These are phyloP conservation scores for Caenorhabditis latens DNA, from an alignment of 1,140 invertebrate species.

Conservation along the genomic window DNA sequence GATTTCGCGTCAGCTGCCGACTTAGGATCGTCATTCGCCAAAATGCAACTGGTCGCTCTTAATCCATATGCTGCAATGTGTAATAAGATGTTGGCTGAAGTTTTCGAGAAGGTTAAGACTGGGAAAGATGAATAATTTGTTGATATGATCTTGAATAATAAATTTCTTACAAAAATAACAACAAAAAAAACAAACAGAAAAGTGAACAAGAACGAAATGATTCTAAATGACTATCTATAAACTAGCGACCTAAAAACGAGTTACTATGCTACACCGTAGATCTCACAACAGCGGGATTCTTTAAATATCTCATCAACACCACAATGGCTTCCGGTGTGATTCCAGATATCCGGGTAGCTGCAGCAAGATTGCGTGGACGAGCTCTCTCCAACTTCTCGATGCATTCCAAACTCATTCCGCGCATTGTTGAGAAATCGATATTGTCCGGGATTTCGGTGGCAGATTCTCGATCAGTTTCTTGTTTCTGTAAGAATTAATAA, in stretches of 20 bases:
- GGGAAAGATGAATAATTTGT: background rate
- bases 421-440: constrained; percentile 67
- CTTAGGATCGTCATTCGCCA: constrained; percentile 86
- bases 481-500: constrained; percentile 62
- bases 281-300: background rate
- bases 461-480: constrained; percentile 69
- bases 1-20: constrained; percentile 85
- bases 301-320: constrained; percentile 67
- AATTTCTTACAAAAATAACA: constrained; percentile 6
- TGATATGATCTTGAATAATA: constrained; percentile 27
- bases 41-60: constrained; percentile 81
- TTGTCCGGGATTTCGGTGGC: constrained; percentile 65
- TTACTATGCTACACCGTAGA: background rate
- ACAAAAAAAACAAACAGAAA: background rate
- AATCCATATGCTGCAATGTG: constrained; percentile 87
- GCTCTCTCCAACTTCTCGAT: constrained; percentile 67
- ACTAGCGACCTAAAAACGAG: background rate
- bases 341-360: constrained; percentile 71
- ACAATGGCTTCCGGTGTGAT: constrained; percentile 72
- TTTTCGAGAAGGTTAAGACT: constrained; percentile 75
- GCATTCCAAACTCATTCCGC: constrained; percentile 67
- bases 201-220: too few species aligned
- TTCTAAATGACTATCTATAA: background rate
- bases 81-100: constrained; percentile 89
- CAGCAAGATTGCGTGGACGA: constrained; percentile 69